Evolutionary conservation across 35 echinoderm and acorn worm genomes (phyloP), one percentile per base, ranked within the genome.

Genomic region (Apostichopus japonicus): DNA sequence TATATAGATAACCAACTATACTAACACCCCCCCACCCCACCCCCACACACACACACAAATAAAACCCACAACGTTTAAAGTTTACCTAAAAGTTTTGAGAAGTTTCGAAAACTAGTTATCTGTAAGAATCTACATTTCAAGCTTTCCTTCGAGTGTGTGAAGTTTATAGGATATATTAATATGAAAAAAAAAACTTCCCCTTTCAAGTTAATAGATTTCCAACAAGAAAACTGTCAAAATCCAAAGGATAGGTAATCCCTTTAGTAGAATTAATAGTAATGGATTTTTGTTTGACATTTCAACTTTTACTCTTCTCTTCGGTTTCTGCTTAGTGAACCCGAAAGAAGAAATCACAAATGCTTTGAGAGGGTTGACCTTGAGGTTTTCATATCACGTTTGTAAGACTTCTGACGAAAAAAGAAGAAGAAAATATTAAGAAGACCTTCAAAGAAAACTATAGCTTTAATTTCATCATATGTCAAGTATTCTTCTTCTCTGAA

Each of bases 401-500:
- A 44, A 44, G 33, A 44, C 33, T 44, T 44, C n/a, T 44, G 33
- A 44, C 2, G 33, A 44, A 44, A 4, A 44, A 44, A 44, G n/a
- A 44, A 44, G 33, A 44, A 44, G 33, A 44, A 44, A 44, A 83
- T 83, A 24, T 55, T 6, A 19, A n/a, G 79, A 54, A 44, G 79
- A 83, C 33, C 79, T 83, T 83, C 24, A 44, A 19, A 44, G 33
- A 83, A 83, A 83, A 83, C 63, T 15, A 67, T 15, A 53, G 79
- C 14, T 54, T 54, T 83, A 83, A 83, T 83, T 83, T 83, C 51
- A 83, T 83, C 79, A 83, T 83, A 53, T 33, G 51, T 14, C 63
- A 67, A 4, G 63, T 67, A 67, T 67, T 67, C 63, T 67, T 67
- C 19, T 67, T 67, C 61, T 67, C 19, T 9, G 63, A 15, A 15